A percentile compares a stretch with the other conserved stretches of the same genome.
phyloP scores from a whole-genome alignment of 2,797 vertebrate species.

The Passerculus sandwichensis region DNA sequence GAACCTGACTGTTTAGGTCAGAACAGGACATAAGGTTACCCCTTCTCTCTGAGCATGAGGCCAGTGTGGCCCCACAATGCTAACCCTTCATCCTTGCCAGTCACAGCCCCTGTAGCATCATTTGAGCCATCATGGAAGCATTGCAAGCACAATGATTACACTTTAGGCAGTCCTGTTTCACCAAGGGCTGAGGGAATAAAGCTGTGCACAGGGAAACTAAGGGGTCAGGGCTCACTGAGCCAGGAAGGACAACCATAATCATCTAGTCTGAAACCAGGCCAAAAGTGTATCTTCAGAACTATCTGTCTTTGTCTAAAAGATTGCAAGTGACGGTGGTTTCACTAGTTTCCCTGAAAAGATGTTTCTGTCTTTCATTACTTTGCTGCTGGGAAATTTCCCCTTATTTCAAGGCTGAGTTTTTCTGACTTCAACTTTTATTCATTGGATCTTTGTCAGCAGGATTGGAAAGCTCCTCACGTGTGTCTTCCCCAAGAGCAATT shows the following conservation, averaged over 20 bases:
- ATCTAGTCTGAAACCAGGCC: not conserved
- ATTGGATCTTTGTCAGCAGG: not conserved
- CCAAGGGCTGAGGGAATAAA: not conserved
- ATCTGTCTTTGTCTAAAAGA: not conserved
- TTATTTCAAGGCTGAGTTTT: constrained; percentile 10
- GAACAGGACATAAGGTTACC: not conserved
- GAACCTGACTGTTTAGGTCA: not conserved
- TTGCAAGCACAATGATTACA: accelerated
- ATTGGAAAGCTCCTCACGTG: not conserved
- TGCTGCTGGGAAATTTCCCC: not conserved
- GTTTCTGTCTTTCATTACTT: not conserved
- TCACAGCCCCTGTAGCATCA: not conserved
- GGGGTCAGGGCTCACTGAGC: not conserved
- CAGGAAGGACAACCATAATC: not conserved
- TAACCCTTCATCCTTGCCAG: not conserved
- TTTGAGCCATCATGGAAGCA: not conserved
- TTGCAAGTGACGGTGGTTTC: not conserved
- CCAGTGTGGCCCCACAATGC: accelerated
- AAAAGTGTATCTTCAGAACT: not conserved
- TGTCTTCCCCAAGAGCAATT: not conserved
- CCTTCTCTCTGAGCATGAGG: not conserved
- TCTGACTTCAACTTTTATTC: not conserved
- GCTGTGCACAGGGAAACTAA: not conserved
- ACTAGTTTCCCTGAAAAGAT: not conserved
- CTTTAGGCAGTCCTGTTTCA: not conserved